A percentile compares a stretch with the other conserved stretches of the same genome.
phyloP scores from a whole-genome alignment of 2,113 vertebrate genomes.

The Oxygymnocypris stewartii region DNA sequence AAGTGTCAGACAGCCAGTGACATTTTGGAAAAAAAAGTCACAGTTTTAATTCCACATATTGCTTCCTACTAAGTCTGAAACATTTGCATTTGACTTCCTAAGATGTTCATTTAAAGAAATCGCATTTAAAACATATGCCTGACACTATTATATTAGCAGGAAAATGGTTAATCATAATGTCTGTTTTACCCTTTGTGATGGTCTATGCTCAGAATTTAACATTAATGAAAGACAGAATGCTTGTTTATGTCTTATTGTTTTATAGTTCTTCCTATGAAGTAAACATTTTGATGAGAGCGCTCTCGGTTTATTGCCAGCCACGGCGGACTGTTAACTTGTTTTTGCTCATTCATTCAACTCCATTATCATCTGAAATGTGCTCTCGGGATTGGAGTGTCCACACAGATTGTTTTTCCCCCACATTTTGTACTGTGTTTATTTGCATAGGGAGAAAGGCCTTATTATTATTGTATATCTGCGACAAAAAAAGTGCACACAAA shows the following conservation, averaged over 20 bases:
- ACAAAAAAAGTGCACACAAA: not conserved
- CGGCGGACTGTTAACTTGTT: slow-evolving; percentile 1
- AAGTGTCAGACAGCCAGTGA: slow-evolving; percentile 21
- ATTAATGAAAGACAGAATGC: not conserved
- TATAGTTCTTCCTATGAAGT: not conserved
- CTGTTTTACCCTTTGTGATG: not conserved
- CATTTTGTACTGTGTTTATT: not conserved
- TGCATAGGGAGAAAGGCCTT: not conserved
- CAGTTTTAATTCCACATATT: slow-evolving; percentile 31
- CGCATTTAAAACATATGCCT: not conserved
- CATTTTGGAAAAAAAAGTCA: slow-evolving; percentile 20
- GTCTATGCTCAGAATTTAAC: not conserved
- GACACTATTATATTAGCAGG: not conserved
- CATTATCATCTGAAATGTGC: slow-evolving; percentile 16
- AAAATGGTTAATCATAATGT: not conserved
- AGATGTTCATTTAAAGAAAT: not conserved
- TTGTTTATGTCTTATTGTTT: slow-evolving; percentile 2
- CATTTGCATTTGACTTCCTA: not conserved
- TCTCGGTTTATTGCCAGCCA: not conserved
- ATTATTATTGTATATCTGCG: not conserved
- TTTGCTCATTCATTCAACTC: slow-evolving; percentile 18
- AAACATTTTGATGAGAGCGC: not conserved
- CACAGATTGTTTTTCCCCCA: not conserved
- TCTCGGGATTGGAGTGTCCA: slow-evolving; percentile 3
- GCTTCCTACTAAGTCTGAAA: slow-evolving; percentile 15